Evolutionary conservation across 2,797 vertebrate genomes (phyloP), one percentile per base, ranked within the genome.

Genomic region (Gallinago nigripennis): DNA sequence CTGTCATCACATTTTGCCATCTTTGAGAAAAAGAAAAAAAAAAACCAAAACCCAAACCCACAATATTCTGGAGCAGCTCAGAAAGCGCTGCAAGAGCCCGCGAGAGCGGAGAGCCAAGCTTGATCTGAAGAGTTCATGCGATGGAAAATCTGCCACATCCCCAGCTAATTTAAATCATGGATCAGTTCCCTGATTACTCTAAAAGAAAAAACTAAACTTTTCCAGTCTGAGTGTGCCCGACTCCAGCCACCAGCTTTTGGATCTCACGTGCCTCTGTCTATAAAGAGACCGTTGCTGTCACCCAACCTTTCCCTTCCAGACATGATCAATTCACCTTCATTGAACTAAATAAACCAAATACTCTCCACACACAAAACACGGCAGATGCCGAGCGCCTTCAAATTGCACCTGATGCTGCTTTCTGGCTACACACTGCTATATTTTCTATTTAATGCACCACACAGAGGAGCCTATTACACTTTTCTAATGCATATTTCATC

Each of bases 111-210:
- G 73, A 94, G 94, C 93, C 96, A 97, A 96, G 79, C 76, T 31
- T 87, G 83, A 95, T 93, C 86, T 77, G 88, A 95, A 86, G 73
- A 41, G 80, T 91, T 95, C 81, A 78, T 33, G 90, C 76, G 93
- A 95, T 94, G 96, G 96, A 96, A 96, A 97, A 93, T 88, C 86
- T 82, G 86, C 86, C 88, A 90, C 93, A 97, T 94, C 90, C 75
- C 43, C 11, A 93, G 86, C 53, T 95, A 85, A 95, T 96, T 96
- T 95, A 94, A 90, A 85, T 82, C 85, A 91, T 96, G 95, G 95
- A 97, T 82, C 81, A 28, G 90, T 94, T 97, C 95, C 95, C 94
- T 89, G 88, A 86, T 94, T 87, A 46, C 77, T 91, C 81, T n/a
- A 56, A 86, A 94, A 94, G 85, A 45, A 82, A 85, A 94, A 82